These are phyloP conservation scores for Heliconius ismenius DNA, from an alignment of 2,888 invertebrate species.

Conservation along the genomic window DNA sequence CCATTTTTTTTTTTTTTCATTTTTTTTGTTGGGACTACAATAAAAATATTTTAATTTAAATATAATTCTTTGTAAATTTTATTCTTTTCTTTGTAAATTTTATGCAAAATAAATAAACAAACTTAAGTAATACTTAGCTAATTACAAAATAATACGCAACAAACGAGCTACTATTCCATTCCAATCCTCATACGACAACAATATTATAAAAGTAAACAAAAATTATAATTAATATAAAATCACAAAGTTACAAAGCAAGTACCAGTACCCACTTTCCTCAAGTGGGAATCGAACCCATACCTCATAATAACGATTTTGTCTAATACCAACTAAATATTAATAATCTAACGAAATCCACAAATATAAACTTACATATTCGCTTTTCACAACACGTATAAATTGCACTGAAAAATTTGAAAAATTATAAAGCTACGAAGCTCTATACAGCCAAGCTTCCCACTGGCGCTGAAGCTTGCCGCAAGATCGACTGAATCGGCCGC, in stretches of 20 bases:
- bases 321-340: neutral
- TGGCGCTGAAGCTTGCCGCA: slow-evolving; percentile 69
- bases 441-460: slow-evolving; percentile 42
- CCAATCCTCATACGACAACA: neutral
- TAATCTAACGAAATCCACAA: neutral
- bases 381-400: slow-evolving; percentile 20
- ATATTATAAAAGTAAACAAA: neutral
- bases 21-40: neutral
- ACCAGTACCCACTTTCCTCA: neutral
- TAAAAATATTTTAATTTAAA: neutral
- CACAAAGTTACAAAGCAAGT: neutral
- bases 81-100: neutral
- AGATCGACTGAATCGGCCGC: slow-evolving; percentile 71
- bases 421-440: slow-evolving; percentile 8
- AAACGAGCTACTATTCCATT: neutral
- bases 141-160: neutral
- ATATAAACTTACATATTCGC: slow-evolving; percentile 44
- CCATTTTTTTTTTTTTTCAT: neutral
- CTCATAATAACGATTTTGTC: neutral
- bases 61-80: no score
- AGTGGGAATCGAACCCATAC: neutral
- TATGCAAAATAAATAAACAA: neutral
- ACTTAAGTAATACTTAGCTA: neutral
- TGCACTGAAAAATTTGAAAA: slow-evolving; percentile 23
- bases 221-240: no score